Percentiles rank a stretch among this genome's conserved stretches.
phyloP scores from a whole-genome alignment of 1,140 invertebrate species.

The Atta texana region DNA sequence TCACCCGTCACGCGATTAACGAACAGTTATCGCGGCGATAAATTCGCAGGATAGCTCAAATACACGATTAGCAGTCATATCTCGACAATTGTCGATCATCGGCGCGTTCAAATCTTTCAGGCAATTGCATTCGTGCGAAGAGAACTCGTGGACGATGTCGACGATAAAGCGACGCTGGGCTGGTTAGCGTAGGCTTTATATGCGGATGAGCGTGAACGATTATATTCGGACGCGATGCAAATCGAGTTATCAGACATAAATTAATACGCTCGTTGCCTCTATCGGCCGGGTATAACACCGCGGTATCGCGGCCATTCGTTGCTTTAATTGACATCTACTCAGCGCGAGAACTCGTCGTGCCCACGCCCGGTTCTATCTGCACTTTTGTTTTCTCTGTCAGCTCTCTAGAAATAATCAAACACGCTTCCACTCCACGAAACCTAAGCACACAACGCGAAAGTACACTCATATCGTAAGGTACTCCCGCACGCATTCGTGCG shows the following conservation, averaged over 20 bases:
- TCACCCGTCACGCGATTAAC: neutral
- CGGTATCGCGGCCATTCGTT: conserved; percentile 51
- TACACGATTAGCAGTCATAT: conserved; percentile 8
- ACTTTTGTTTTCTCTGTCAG: conserved; percentile 68
- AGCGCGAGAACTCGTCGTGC: conserved; percentile 24
- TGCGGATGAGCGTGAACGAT: conserved; percentile 28
- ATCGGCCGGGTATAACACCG: conserved; percentile 38
- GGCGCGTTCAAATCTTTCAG: conserved; percentile 33
- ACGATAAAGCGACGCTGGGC: neutral
- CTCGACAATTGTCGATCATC: conserved; percentile 32
- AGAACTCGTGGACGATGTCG: conserved; percentile 11
- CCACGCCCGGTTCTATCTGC: conserved; percentile 40
- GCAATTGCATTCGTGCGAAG: neutral
- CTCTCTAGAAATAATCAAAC: conserved; percentile 65
- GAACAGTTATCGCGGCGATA: conserved; percentile 1
- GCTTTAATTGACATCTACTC: conserved; percentile 61
- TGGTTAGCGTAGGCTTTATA: neutral
- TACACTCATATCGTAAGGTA: conserved; percentile 52
- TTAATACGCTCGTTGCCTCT: conserved; percentile 46
- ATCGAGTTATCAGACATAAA: conserved; percentile 54
- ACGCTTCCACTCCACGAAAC: conserved; percentile 58
- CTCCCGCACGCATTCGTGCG: conserved; percentile 16
- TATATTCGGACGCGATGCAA: conserved; percentile 26
- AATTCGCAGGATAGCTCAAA: neutral
- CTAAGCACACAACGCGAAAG: conserved; percentile 54